These are phyloP conservation scores for Dromius quadrimaculatus DNA, from an alignment of 2,888 invertebrate species.

Conservation along the genomic window DNA sequence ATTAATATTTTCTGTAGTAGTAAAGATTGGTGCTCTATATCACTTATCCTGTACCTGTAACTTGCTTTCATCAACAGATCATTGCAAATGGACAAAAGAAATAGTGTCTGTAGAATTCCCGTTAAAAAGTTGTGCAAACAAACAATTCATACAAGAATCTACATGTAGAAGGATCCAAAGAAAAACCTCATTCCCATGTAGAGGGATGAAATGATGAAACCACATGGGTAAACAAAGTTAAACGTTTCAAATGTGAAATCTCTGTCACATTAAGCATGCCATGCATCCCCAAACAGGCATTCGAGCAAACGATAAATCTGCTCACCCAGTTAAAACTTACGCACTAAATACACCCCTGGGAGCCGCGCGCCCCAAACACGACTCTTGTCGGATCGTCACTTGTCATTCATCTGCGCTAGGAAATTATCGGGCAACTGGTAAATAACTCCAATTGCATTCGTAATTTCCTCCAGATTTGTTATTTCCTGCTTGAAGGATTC, in stretches of 20 bases:
- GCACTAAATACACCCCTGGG: slow-evolving; percentile 51
- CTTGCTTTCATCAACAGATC: too few relatives aligned
- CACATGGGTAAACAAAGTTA: background rate
- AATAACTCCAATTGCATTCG: background rate
- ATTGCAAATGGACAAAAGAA: too few relatives aligned
- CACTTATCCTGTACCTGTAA: too few relatives aligned
- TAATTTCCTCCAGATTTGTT: background rate
- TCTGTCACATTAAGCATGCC: background rate
- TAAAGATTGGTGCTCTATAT: too few relatives aligned
- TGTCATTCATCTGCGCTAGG: slow-evolving; percentile 56
- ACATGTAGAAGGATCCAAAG: too few relatives aligned
- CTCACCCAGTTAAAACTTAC: slow-evolving; percentile 52
- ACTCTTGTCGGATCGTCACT: slow-evolving; percentile 56
- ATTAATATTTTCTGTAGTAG: too few relatives aligned
- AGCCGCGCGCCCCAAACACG: slow-evolving; percentile 24
- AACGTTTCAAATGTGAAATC: slow-evolving; percentile 14
- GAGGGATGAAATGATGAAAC: background rate
- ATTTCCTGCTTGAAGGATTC: background rate
- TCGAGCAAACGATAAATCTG: slow-evolving; percentile 37
- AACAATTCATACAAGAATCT: background rate
- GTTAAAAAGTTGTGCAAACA: too few relatives aligned
- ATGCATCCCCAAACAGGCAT: slow-evolving; percentile 3
- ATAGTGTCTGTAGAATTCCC: too few relatives aligned
- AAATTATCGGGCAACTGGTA: slow-evolving; percentile 57
- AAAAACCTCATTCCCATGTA: too few relatives aligned